These are phyloP conservation scores for Acrocephalus kingi DNA, from an alignment of 2,113 vertebrate genomes.

Conservation along the genomic window DNA sequence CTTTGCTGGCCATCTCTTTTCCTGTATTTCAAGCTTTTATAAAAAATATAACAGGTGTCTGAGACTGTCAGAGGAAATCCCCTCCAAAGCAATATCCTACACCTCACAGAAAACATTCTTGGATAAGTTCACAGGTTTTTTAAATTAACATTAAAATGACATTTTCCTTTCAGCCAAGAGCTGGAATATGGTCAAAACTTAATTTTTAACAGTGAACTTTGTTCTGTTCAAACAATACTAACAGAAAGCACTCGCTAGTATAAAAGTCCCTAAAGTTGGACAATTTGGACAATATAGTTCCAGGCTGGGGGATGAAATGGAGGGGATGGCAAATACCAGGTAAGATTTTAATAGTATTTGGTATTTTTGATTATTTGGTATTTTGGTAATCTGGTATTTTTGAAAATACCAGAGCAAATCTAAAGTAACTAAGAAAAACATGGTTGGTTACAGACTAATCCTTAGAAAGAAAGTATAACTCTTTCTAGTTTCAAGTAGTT, in stretches of 20 bases:
- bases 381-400: too few relatives aligned
- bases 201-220: not conserved
- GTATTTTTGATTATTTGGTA: too few relatives aligned
- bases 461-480: not conserved
- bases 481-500: not conserved
- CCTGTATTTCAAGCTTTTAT: not conserved
- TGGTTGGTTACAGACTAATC: not conserved
- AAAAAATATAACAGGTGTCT: not conserved
- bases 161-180: not conserved
- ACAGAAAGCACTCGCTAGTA: not conserved
- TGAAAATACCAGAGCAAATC: not conserved
- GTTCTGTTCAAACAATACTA: not conserved
- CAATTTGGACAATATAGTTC: not conserved
- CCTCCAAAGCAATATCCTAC: not conserved
- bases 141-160: not conserved
- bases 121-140: not conserved
- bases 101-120: not conserved
- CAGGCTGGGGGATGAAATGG: not conserved
- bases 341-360: not conserved
- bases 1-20: not conserved
- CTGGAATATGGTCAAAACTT: not conserved
- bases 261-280: not conserved
- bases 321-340: not conserved
- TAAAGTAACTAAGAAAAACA: not conserved
- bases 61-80: not conserved